Percentiles rank a stretch among this genome's conserved stretches.
Evolutionary conservation across 2,888 invertebrate species (phyloP).

Genomic region (Sphaeridia pumilis): DNA sequence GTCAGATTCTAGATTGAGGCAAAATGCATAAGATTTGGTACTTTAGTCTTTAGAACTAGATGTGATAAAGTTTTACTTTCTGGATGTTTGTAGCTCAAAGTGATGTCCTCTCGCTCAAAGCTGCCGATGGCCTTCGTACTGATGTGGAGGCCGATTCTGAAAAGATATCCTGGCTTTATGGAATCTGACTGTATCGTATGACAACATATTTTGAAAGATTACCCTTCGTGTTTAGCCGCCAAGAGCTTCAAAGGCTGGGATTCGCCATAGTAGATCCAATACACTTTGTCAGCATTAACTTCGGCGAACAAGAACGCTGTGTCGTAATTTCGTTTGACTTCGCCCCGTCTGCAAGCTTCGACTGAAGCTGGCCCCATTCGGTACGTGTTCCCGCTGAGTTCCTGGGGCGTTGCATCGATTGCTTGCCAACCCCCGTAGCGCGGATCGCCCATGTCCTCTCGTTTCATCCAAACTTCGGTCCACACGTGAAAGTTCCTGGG

Average conservation of each 20-base stretch:
- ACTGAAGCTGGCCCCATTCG: conserved; percentile 70
- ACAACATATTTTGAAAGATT: too few relatives aligned
- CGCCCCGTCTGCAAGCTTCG: conserved; percentile 63
- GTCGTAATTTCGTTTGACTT: conserved; percentile 61
- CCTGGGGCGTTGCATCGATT: conserved; percentile 74
- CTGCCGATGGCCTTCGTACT: conserved; percentile 72
- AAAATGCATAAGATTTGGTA: not conserved
- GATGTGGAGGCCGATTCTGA: conserved; percentile 64
- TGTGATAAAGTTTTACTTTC: conserved; percentile 47
- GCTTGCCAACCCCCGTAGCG: conserved; percentile 86
- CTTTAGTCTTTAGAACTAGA: not conserved
- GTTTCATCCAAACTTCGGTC: conserved; percentile 77
- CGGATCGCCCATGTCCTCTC: conserved; percentile 51
- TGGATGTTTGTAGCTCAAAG: conserved; percentile 66
- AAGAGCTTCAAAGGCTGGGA: conserved; percentile 57
- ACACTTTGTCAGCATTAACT: conserved; percentile 70
- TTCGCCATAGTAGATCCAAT: conserved; percentile 46
- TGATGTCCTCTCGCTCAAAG: conserved; percentile 74
- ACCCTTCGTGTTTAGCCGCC: conserved; percentile 60
- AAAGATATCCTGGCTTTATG: too few relatives aligned
- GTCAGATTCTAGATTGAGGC: conserved; percentile 48
- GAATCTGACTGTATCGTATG: too few relatives aligned
- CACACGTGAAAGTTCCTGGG: conserved; percentile 77
- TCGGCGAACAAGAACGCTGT: conserved; percentile 67
- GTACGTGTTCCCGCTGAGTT: conserved; percentile 51